These are phyloP conservation scores for Zoroaster sp. DNA, from an alignment of 53 echinoderm and acorn worm genomes.

Conservation along the genomic window DNA sequence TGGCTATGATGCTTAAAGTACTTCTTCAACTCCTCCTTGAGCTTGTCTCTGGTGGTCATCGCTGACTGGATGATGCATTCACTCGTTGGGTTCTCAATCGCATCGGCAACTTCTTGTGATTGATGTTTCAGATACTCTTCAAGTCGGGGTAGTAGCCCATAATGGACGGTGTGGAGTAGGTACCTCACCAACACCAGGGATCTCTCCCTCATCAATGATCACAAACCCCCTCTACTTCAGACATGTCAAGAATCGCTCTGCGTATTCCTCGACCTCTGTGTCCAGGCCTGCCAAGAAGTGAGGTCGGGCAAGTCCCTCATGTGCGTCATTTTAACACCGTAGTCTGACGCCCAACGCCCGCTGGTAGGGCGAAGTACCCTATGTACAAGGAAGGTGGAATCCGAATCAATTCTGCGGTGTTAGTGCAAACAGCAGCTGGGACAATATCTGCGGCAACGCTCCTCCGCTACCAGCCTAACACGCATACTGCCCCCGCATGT, in stretches of 20 bases:
- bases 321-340: conserved; percentile 2
- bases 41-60: background rate
- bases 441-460: conserved; percentile 14
- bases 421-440: conserved; percentile 9
- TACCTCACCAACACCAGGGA: background rate
- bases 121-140: background rate
- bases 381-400: conserved; percentile 17
- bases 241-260: background rate
- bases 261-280: background rate
- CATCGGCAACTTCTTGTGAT: background rate
- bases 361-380: background rate
- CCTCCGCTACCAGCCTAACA: conserved; percentile 18
- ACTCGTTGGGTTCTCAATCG: background rate
- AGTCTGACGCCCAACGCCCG: conserved; percentile 4
- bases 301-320: background rate
- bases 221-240: conserved; percentile 1
- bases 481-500: conserved; percentile 32
- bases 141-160: background rate
- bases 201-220: background rate
- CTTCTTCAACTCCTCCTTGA: background rate
- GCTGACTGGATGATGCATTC: background rate
- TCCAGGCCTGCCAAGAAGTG: conserved; percentile 12
- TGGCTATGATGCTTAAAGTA: background rate
- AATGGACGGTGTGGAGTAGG: background rate
- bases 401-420: conserved; percentile 5